Evolutionary conservation across 2,888 invertebrate species (phyloP), one percentile per base, ranked within the genome.

Genomic region (Noctua pronuba): DNA sequence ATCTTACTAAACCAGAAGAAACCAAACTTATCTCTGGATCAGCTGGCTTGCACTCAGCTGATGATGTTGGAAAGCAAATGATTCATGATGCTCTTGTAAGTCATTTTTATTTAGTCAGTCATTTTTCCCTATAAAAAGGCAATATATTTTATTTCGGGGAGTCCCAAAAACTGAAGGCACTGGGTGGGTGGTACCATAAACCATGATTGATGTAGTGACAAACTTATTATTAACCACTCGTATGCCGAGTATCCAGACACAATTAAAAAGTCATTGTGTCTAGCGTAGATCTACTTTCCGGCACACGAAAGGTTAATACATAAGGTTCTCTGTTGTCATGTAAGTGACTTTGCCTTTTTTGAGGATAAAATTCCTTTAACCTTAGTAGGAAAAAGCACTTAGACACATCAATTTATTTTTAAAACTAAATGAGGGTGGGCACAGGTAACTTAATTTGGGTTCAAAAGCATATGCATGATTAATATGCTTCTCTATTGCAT

Each of bases 11-110:
- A 95, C 99, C 99, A 0, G 96, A 97, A 77, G 99, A 99, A 97
- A 99, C 99, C 0, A 98, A 98, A 93, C 95, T 99, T 1, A 99
- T 99, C 89, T 99, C 98, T 21, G 98, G 98, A 75, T 95, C 98
- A 64, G 98, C 98, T 31, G 99, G 99, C 0, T 95, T 99, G 2
- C 97, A 98, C 73, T 95, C 97, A 71, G 98, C 99, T 1, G 98
- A 98, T 82, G 95, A 96, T 84, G 99, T 99, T 74, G 99, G 99
- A 1, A 97, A 97, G 79, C 96, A 97, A 89, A 97, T 99, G 81
- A 93, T 99, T 1, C 94, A 97, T 73, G 99, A 99, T 97, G 98
- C 98, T 74, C 92, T 99, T 97, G 98, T 98, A 95, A 91, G 92
- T 44, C 4, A 13, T 67, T n/a, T 35, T 24, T 18, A 5, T 11